These are phyloP conservation scores for Cydia fagiglandana DNA, from an alignment of 1,140 invertebrate species.

Conservation along the genomic window DNA sequence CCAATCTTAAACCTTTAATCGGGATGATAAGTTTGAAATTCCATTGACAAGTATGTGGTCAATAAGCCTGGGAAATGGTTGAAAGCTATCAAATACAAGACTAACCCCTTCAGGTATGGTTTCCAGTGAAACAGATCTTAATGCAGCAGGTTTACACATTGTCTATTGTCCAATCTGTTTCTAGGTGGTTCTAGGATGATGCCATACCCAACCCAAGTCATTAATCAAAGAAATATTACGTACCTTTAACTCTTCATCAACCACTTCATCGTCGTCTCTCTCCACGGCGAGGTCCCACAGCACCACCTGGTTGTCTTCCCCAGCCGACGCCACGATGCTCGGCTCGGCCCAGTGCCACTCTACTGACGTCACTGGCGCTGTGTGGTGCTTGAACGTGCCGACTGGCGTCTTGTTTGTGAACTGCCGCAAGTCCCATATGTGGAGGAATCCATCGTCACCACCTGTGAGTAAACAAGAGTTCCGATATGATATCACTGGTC, in stretches of 20 bases:
- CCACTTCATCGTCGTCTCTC: slow-evolving; percentile 83
- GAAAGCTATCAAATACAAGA: too few relatives aligned
- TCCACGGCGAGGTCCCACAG: slow-evolving; percentile 98
- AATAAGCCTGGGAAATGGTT: too few relatives aligned
- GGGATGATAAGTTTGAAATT: too few relatives aligned
- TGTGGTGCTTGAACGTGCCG: slow-evolving; percentile 97
- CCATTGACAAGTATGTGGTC: too few relatives aligned
- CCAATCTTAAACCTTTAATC: too few relatives aligned
- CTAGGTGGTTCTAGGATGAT: too few relatives aligned
- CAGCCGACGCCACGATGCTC: slow-evolving; percentile 95
- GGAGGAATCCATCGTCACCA: slow-evolving; percentile 96
- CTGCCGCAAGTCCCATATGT: slow-evolving; percentile 97
- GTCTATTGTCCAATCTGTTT: too few relatives aligned
- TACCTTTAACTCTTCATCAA: slow-evolving; percentile 82
- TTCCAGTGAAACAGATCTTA: too few relatives aligned
- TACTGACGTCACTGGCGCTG: slow-evolving; percentile 94
- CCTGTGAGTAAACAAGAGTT: slow-evolving; percentile 77
- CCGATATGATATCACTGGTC: too few relatives aligned
- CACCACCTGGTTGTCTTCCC: slow-evolving; percentile 97
- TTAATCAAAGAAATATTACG: slow-evolving; percentile 29
- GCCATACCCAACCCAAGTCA: too few relatives aligned
- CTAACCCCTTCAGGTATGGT: too few relatives aligned
- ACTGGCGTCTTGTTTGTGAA: slow-evolving; percentile 91
- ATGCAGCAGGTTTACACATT: too few relatives aligned
- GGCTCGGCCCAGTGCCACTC: slow-evolving; percentile 98